A percentile compares a stretch with the other conserved stretches of the same genome.
Evolutionary conservation across 2,113 vertebrate genomes (phyloP).

Genomic region (Pedetes capensis): DNA sequence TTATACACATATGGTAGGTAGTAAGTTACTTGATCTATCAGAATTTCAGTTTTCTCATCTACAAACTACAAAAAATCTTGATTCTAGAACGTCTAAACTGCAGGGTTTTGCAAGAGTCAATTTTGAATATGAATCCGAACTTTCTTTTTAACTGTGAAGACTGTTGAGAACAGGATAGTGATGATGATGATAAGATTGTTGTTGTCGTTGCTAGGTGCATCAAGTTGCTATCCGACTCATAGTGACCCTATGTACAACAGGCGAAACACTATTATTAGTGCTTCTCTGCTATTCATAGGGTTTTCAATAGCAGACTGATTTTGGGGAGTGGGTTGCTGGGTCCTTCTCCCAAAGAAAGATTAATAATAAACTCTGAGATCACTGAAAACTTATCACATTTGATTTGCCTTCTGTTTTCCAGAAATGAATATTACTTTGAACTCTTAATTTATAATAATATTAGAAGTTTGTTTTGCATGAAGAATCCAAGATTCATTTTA

Average conservation of each 20-base stretch:
- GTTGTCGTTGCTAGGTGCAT: too few species aligned
- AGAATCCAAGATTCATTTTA: background rate
- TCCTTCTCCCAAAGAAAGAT: too few species aligned
- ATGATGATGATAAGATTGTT: background rate
- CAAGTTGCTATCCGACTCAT: too few species aligned
- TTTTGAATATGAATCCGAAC: background rate
- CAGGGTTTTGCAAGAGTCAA: background rate
- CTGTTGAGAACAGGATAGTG: background rate
- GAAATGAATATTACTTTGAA: background rate
- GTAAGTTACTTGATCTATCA: background rate
- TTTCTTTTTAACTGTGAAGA: background rate
- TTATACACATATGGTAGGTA: background rate
- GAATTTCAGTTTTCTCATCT: background rate
- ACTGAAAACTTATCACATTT: background rate
- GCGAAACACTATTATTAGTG: too few species aligned
- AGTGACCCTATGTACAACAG: too few species aligned
- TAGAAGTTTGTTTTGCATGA: background rate
- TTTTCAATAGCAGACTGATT: too few species aligned
- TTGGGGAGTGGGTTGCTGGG: too few species aligned
- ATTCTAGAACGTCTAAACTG: background rate
- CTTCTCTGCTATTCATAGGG: too few species aligned
- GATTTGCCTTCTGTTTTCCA: background rate
- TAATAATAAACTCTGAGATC: background rate
- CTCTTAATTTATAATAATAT: background rate
- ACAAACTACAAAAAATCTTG: background rate